Evolutionary conservation across 1,140 invertebrate genomes (phyloP).

Genomic region (Macrobrachium nipponense): DNA sequence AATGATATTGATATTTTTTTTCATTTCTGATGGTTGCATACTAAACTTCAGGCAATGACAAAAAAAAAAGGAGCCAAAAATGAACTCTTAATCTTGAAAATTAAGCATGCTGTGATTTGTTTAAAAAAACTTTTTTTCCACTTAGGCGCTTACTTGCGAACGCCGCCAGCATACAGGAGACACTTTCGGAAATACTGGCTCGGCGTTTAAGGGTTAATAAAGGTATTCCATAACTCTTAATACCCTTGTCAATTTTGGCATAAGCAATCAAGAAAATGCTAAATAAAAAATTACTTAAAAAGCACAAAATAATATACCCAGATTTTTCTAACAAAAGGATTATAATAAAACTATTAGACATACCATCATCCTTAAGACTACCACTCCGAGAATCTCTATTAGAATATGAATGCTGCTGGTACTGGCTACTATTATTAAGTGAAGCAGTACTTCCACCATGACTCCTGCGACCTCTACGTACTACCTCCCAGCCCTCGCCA

Average conservation of each 20-base stretch:
- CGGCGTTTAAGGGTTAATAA: too few species aligned
- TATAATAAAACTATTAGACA: constrained; percentile 3
- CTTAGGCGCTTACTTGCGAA: too few species aligned
- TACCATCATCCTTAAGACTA: constrained; percentile 52
- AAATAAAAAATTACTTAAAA: neutral
- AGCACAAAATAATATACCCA: neutral
- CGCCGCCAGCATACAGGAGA: too few species aligned
- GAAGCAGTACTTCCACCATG: constrained; percentile 62
- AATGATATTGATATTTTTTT: too few species aligned
- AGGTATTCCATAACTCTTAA: too few species aligned
- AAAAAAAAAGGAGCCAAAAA: too few species aligned
- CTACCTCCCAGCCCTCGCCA: constrained; percentile 76
- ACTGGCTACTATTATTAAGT: constrained; percentile 57
- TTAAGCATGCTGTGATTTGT: too few species aligned
- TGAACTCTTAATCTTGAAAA: too few species aligned
- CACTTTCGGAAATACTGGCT: too few species aligned
- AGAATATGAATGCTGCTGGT: neutral
- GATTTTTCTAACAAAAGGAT: neutral
- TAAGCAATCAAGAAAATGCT: neutral
- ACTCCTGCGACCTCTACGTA: constrained; percentile 70
- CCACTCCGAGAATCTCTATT: constrained; percentile 46
- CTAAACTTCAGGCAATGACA: too few species aligned
- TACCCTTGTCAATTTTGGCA: neutral
- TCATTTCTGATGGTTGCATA: too few species aligned
- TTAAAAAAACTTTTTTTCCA: too few species aligned